These are phyloP conservation scores for Caiman crocodilus DNA, from an alignment of 2,797 vertebrate genomes.

Conservation along the genomic window DNA sequence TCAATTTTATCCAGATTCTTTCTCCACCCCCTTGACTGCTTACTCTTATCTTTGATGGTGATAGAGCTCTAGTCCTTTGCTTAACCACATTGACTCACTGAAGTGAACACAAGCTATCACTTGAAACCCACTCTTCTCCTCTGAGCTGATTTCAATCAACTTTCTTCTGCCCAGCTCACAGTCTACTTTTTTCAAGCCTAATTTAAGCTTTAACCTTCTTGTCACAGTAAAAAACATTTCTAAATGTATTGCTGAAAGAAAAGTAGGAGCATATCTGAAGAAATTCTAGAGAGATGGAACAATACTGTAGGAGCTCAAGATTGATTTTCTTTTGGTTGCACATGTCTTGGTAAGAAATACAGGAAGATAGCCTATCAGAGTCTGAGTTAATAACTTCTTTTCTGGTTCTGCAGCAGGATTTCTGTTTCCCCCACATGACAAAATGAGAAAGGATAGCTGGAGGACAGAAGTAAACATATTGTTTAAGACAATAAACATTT, in stretches of 20 bases:
- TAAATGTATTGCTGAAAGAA: slow-evolving; percentile 17
- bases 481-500: slow-evolving; percentile 61
- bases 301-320: slow-evolving; percentile 24
- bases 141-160: slow-evolving; percentile 32
- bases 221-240: slow-evolving; percentile 23
- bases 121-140: not conserved
- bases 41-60: not conserved
- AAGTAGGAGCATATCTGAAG: slow-evolving; percentile 31
- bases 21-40: not conserved
- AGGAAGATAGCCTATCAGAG: slow-evolving; percentile 44
- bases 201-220: slow-evolving; percentile 37
- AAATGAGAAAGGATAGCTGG: slow-evolving; percentile 66
- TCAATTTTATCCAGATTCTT: not conserved
- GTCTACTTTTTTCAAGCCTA: slow-evolving; percentile 42
- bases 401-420: not conserved
- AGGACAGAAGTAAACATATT: slow-evolving; percentile 52
- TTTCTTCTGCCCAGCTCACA: slow-evolving; percentile 3
- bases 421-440: slow-evolving; percentile 28
- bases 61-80: not conserved
- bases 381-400: slow-evolving; percentile 48
- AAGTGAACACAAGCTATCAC: not conserved
- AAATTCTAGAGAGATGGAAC: slow-evolving; percentile 29
- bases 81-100: not conserved
- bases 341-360: slow-evolving; percentile 39
- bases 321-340: slow-evolving; percentile 59